Evolutionary conservation across 2,888 invertebrate species (phyloP).

Genomic region (Suillia variegata): DNA sequence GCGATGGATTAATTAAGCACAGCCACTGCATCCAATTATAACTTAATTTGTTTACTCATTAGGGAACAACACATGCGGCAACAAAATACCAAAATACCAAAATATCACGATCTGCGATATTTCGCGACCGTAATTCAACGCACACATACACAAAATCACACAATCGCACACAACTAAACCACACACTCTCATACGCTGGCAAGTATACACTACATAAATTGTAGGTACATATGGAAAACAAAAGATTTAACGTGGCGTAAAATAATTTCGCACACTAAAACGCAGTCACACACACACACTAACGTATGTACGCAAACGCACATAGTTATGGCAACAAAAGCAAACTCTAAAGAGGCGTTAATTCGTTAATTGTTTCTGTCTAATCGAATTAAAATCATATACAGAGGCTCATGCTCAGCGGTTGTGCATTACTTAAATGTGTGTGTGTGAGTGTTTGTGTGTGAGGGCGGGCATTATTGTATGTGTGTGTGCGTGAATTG

Average conservation of each 20-base stretch:
- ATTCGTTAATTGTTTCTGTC: conserved; percentile 61
- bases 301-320: conserved; percentile 9
- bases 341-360: conserved; percentile 58
- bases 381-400: conserved; percentile 62
- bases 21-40: conserved; percentile 42
- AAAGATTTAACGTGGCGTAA: conserved; percentile 13
- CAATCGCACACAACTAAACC: conserved; percentile 23
- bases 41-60: conserved; percentile 53
- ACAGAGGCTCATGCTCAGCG: conserved; percentile 23
- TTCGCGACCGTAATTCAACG: not conserved
- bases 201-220: no score
- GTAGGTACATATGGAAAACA: conserved; percentile 2
- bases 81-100: no score
- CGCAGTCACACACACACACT: conserved; percentile 21
- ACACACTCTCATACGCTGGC: conserved; percentile 9
- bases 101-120: not conserved
- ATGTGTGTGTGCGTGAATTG: conserved; percentile 15
- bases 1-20: not conserved
- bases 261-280: conserved; percentile 14
- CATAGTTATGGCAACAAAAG: conserved; percentile 2
- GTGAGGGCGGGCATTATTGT: conserved; percentile 9
- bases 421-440: conserved; percentile 7
- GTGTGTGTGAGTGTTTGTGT: conserved; percentile 6
- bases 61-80: conserved; percentile 41
- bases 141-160: conserved; percentile 9